phyloP scores from a whole-genome alignment of 1,140 invertebrate genomes.

The Drosophila arizonae region DNA sequence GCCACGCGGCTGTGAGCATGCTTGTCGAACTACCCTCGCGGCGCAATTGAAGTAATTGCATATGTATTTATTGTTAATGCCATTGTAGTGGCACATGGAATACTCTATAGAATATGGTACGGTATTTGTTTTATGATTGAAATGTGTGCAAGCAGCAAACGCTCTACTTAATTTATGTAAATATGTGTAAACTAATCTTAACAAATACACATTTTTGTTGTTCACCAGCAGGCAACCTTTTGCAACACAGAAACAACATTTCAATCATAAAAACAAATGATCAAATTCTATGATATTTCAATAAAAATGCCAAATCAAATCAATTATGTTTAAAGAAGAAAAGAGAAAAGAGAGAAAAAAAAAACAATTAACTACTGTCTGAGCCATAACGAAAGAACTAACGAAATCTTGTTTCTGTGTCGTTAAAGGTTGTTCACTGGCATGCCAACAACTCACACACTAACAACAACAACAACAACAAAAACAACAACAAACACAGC shows the following conservation, averaged over 20 bases:
- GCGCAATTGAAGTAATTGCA: slow-evolving; percentile 65
- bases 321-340: slow-evolving; percentile 24
- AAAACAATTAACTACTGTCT: slow-evolving; percentile 15
- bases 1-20: slow-evolving; percentile 57
- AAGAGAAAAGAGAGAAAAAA: not conserved
- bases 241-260: slow-evolving; percentile 83
- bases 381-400: slow-evolving; percentile 54
- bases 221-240: slow-evolving; percentile 82
- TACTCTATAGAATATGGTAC: slow-evolving; percentile 50
- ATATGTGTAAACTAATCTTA: slow-evolving; percentile 59
- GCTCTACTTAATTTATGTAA: slow-evolving; percentile 16
- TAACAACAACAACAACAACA: slow-evolving; percentile 49
- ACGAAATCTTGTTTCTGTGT: slow-evolving; percentile 84
- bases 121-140: slow-evolving; percentile 83
- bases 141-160: slow-evolving; percentile 66
- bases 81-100: slow-evolving; percentile 34
- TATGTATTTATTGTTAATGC: slow-evolving; percentile 17
- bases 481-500: slow-evolving; percentile 41
- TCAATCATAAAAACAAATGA: slow-evolving; percentile 82
- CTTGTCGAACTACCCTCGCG: slow-evolving; percentile 19
- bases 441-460: slow-evolving; percentile 69
- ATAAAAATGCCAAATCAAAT: slow-evolving; percentile 38
- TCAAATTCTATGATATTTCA: slow-evolving; percentile 40
- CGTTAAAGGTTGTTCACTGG: slow-evolving; percentile 83
- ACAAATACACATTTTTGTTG: slow-evolving; percentile 67